These are phyloP conservation scores for Heliopora coerulea DNA, from an alignment of 92 coral and sea anemone species.

Conservation along the genomic window DNA sequence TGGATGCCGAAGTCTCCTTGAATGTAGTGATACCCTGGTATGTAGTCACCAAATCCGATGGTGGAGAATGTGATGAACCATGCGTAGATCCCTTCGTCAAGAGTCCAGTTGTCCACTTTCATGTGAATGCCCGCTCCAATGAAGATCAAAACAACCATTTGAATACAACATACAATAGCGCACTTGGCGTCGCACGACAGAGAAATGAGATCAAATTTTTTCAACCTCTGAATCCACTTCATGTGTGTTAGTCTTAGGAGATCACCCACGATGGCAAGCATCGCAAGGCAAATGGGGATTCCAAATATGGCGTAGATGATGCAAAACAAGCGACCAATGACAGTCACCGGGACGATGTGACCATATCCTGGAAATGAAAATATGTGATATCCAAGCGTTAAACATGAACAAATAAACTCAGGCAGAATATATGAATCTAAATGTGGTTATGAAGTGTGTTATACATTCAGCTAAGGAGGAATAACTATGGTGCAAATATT, in stretches of 20 bases:
- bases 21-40: slow-evolving; percentile 10
- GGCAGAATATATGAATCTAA: too few relatives aligned
- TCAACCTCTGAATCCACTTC: background rate
- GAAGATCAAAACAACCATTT: slow-evolving; percentile 15
- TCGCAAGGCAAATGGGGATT: slow-evolving; percentile 45
- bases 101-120: slow-evolving; percentile 1
- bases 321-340: slow-evolving; percentile 43
- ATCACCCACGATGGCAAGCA: slow-evolving; percentile 40
- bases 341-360: slow-evolving; percentile 36
- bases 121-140: slow-evolving; percentile 11
- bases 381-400: too few relatives aligned
- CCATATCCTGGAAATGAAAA: slow-evolving; percentile 51
- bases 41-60: slow-evolving; percentile 51
- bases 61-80: slow-evolving; percentile 58
- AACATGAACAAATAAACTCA: too few relatives aligned
- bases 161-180: slow-evolving; percentile 13
- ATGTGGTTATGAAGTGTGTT: too few relatives aligned
- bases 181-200: slow-evolving; percentile 26
- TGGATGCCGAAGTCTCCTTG: too few relatives aligned
- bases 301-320: slow-evolving; percentile 53
- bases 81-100: slow-evolving; percentile 44
- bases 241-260: background rate
- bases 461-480: too few relatives aligned
- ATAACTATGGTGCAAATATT: too few relatives aligned
- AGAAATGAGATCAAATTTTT: background rate